Evolutionary conservation across 2,888 invertebrate genomes (phyloP).

Genomic region (Xylota segnis): DNA sequence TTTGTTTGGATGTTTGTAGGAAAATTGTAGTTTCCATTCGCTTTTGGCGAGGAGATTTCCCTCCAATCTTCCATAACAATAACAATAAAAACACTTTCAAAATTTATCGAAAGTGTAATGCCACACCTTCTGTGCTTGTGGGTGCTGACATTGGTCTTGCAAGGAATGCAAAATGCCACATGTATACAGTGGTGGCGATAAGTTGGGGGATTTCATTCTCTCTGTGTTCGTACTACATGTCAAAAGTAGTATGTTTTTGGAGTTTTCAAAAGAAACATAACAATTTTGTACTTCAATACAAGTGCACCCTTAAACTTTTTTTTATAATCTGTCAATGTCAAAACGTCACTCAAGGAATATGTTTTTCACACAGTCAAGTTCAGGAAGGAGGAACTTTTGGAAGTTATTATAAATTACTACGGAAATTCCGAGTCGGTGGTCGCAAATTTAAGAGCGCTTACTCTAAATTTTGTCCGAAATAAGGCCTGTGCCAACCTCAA

Average conservation of each 20-base stretch:
- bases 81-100: constrained; percentile 55
- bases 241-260: not conserved
- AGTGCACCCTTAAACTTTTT: too few relatives aligned
- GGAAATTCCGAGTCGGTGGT: too few relatives aligned
- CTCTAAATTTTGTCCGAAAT: too few relatives aligned
- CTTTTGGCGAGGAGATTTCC: constrained; percentile 55
- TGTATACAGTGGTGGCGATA: constrained; percentile 35
- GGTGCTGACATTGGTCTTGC: constrained; percentile 48
- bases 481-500: too few relatives aligned
- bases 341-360: too few relatives aligned
- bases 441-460: too few relatives aligned
- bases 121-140: constrained; percentile 52
- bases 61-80: constrained; percentile 53
- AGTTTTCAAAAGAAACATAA: too few relatives aligned
- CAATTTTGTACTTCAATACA: too few relatives aligned
- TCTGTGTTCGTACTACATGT: not conserved
- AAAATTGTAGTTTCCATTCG: constrained; percentile 61
- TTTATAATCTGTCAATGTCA: too few relatives aligned
- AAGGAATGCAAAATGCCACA: constrained; percentile 21
- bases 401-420: too few relatives aligned
- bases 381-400: too few relatives aligned
- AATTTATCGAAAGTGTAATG: constrained; percentile 66
- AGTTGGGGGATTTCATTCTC: not conserved
- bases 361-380: too few relatives aligned
- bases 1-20: constrained; percentile 39